Evolutionary conservation across 2,888 invertebrate species (phyloP).

Genomic region (Eupithecia insigniata): DNA sequence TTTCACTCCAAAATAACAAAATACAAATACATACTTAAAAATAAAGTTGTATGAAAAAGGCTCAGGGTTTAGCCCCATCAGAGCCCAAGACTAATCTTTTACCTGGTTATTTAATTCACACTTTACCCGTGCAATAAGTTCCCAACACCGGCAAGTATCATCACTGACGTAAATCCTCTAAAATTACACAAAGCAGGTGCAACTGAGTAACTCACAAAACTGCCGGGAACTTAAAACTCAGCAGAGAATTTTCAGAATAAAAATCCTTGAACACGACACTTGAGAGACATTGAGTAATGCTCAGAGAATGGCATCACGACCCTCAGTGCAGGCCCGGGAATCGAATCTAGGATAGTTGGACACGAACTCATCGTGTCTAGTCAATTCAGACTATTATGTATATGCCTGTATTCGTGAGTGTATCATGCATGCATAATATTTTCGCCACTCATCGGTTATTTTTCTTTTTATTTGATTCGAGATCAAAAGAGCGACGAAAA

Average conservation of each 20-base stretch:
- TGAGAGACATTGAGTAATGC: slow-evolving; percentile 9
- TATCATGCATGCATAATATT: neutral
- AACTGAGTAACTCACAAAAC: neutral
- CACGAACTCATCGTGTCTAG: neutral
- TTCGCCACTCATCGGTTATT: neutral
- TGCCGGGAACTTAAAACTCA: neutral
- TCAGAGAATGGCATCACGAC: neutral
- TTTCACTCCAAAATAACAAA: no score
- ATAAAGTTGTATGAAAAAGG: no score
- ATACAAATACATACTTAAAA: no score
- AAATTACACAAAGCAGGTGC: neutral
- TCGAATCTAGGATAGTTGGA: slow-evolving; percentile 17
- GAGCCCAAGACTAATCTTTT: no score
- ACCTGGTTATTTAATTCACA: neutral
- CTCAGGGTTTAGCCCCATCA: no score
- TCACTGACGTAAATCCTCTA: slow-evolving; percentile 1
- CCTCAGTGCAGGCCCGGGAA: neutral
- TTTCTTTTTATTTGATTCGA: no score
- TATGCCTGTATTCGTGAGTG: neutral
- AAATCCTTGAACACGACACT: neutral
- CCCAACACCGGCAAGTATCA: neutral
- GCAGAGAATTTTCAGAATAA: neutral
- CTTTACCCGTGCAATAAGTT: neutral
- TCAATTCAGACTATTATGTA: no score
- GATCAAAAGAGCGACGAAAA: no score